Conservation (phyloP, 1,140 invertebrate genomes). For the Bombus waltoni region DNA sequence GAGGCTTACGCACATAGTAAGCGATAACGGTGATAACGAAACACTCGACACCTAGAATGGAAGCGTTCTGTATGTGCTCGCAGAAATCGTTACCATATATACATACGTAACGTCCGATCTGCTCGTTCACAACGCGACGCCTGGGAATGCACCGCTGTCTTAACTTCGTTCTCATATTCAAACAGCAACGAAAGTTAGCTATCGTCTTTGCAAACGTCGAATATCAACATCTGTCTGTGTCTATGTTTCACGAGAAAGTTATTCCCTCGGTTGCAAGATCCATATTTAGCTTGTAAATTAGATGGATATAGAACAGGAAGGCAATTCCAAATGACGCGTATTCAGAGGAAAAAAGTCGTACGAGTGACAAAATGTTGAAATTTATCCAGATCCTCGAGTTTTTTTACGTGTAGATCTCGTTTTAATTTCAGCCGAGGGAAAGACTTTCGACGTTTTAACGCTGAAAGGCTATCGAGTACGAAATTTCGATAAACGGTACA, state of each 20-base stretch:
- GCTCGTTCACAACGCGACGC: not conserved
- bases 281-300: not conserved
- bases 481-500: too few species aligned
- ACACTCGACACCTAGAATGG: slow-evolving; percentile 56
- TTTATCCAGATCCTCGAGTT: too few species aligned
- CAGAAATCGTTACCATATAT: slow-evolving; percentile 50
- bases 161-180: not conserved
- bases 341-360: not conserved
- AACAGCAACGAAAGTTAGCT: not conserved
- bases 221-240: not conserved
- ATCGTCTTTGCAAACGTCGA: not conserved
- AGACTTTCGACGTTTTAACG: too few species aligned
- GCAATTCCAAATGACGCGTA: not conserved
- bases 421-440: too few species aligned
- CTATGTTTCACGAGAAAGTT: not conserved
- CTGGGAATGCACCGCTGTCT: not conserved
- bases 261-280: not conserved
- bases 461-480: too few species aligned
- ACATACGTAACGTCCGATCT: slow-evolving; percentile 21
- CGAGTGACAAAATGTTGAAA: too few species aligned
- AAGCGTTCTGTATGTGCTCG: slow-evolving; percentile 30
- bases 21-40: slow-evolving; percentile 66
- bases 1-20: slow-evolving; percentile 2
- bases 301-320: not conserved
- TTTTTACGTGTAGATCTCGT: too few species aligned